Base-by-base conservation (phyloP, 2,888 invertebrate species). In the Drosophila seclusa region DNA sequence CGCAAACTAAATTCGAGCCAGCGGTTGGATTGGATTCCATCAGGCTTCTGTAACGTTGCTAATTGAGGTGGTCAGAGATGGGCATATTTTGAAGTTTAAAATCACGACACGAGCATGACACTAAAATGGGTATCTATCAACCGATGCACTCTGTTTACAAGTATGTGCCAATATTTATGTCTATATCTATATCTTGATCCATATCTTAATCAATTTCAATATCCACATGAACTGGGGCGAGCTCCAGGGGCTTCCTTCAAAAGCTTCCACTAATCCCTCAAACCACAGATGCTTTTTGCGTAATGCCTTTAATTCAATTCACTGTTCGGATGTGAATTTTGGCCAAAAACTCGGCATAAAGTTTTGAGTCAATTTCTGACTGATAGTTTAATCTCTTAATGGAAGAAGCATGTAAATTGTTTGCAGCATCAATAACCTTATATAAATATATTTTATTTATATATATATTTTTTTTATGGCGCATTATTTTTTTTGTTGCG, bases 321-420 rank as follows among this genome's bases (percentile, higher is more conserved):
- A 49, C 59, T 65, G 54, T 38, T 50, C n/a, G 54, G 52, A 59
- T 78, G 69, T 42, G 49, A 62, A 50, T 73, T 61, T 31, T 0
- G 4, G 16, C 31, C 57, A 57, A 31, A 31, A 10, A n/a, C 36
- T 36, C n/a, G n/a, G 52, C 21, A 34, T n/a, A 48, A 60, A 68
- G 42, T 78, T 72, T 70, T 40, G 59, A 78, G 76, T 55, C 49
- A 62, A 65, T 73, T 57, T 49, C 67, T 36, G 49, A 66, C 66
- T 64, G 71, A 79, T 83, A 81, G 89, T 84, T 89, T 84, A 82
- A 87, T 82, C 85, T 89, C 38, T 89, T 85, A 85, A 85, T 85
- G 85, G 89, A 69, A 61, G 48, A 89, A 80, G 32, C 80, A 36
- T 85, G 80, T 78, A 45, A 11, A 63, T 59, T 61, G 40, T 24